Evolutionary conservation across 2,888 invertebrate species (phyloP).

Genomic region (Epinotia demarniana): DNA sequence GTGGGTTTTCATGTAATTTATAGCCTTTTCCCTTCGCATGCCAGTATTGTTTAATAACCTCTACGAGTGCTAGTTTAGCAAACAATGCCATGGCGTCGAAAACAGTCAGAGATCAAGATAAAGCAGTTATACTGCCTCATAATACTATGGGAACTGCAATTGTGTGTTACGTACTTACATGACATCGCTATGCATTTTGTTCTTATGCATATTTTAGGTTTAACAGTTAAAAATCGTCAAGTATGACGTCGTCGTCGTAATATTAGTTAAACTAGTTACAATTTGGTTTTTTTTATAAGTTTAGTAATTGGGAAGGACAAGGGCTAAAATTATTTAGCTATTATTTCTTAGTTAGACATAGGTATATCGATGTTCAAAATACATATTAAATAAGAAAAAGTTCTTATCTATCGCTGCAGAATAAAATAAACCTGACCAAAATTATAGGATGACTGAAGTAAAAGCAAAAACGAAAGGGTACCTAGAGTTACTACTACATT

Average conservation of each 20-base stretch:
- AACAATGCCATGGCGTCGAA: slow-evolving; percentile 35
- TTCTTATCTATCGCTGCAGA: too few species aligned
- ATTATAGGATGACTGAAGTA: too few species aligned
- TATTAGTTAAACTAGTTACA: not conserved
- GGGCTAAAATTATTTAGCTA: too few species aligned
- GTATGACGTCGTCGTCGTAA: too few species aligned
- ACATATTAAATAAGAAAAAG: too few species aligned
- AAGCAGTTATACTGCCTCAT: slow-evolving; percentile 15
- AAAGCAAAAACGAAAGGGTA: too few species aligned
- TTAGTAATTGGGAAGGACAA: too few species aligned
- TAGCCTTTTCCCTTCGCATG: slow-evolving; percentile 5
- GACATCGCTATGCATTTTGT: not conserved
- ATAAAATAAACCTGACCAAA: too few species aligned
- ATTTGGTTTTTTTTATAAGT: not conserved
- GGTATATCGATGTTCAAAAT: too few species aligned
- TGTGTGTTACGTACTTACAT: slow-evolving; percentile 11
- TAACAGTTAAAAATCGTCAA: not conserved
- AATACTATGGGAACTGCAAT: slow-evolving; percentile 34
- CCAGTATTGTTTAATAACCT: slow-evolving; percentile 24
- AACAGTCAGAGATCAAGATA: slow-evolving; percentile 36
- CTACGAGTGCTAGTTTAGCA: slow-evolving; percentile 16
- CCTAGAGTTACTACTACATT: too few species aligned
- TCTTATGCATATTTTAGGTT: not conserved
- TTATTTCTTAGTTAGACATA: too few species aligned
- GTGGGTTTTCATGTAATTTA: slow-evolving; percentile 11